Evolutionary conservation across 2,888 invertebrate genomes (phyloP).

Genomic region (Masnerella sp.): DNA sequence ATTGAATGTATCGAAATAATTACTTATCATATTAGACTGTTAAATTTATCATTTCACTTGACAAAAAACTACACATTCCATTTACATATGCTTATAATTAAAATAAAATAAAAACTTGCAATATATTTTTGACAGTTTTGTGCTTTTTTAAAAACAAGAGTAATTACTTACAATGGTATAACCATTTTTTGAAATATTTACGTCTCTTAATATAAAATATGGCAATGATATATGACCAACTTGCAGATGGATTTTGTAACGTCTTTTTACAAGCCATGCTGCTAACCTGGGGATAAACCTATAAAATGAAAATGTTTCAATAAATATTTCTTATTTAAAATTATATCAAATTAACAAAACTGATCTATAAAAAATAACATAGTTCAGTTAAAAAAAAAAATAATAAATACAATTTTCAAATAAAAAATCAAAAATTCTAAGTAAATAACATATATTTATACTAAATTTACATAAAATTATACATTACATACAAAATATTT

Average conservation of each 20-base stretch:
- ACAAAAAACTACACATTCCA: too few species aligned
- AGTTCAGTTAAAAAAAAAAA: not conserved
- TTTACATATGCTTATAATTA: too few species aligned
- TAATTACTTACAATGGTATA: conserved; percentile 87
- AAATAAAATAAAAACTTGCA: too few species aligned
- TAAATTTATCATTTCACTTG: too few species aligned
- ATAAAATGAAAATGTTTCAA: conserved; percentile 48
- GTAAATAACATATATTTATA: too few species aligned
- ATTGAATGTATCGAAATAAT: too few species aligned
- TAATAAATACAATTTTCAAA: not conserved
- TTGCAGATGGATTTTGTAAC: conserved; percentile 87
- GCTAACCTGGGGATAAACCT: conserved; percentile 88
- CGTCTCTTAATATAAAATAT: conserved; percentile 88
- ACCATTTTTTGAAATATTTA: conserved; percentile 88
- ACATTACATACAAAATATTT: too few species aligned
- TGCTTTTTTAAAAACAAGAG: too few species aligned
- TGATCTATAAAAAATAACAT: not conserved
- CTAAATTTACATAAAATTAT: conserved; percentile 2
- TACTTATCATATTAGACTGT: too few species aligned
- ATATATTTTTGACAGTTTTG: too few species aligned
- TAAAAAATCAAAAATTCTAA: too few species aligned
- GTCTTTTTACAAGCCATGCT: conserved; percentile 88
- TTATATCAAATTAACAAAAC: too few species aligned
- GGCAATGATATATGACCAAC: conserved; percentile 90
- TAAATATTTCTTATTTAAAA: conserved; percentile 1